Evolutionary conservation across 2,113 vertebrate genomes (phyloP).

Genomic region (Ophthalmolycus amberensis): DNA sequence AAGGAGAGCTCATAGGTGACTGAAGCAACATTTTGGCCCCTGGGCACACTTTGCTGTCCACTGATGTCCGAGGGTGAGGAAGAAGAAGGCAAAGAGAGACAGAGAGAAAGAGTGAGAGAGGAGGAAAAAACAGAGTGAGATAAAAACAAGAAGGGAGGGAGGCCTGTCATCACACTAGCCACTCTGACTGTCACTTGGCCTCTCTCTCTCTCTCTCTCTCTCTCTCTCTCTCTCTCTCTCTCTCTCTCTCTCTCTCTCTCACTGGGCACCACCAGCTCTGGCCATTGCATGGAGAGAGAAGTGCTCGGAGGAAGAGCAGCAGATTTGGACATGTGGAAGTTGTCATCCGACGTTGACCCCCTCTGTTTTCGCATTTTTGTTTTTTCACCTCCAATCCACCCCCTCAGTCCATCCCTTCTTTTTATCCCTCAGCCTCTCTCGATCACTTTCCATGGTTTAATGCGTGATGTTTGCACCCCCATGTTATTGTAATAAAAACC

Average conservation of each 20-base stretch:
- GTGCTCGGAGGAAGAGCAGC: constrained; percentile 76
- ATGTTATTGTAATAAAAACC: constrained; percentile 68
- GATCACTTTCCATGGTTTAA: constrained; percentile 72
- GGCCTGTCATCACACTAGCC: constrained; percentile 67
- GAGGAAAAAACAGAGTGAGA: constrained; percentile 17
- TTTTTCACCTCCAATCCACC: constrained; percentile 48
- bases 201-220: constrained; percentile 13
- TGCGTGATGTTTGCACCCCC: constrained; percentile 60
- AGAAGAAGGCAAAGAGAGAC: constrained; percentile 21
- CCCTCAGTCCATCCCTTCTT: constrained; percentile 58
- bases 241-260: constrained; percentile 45
- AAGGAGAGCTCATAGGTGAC: neutral
- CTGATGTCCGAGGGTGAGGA: constrained; percentile 1
- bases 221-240: neutral
- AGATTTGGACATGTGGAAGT: constrained; percentile 82
- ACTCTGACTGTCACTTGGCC: constrained; percentile 62
- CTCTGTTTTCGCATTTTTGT: constrained; percentile 72
- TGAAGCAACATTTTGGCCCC: neutral
- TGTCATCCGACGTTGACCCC: constrained; percentile 81
- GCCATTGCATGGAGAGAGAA: constrained; percentile 72
- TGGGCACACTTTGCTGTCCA: constrained; percentile 18
- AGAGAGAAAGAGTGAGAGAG: neutral
- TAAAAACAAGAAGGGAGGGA: constrained; percentile 32
- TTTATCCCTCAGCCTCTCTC: constrained; percentile 27
- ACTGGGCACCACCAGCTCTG: constrained; percentile 70